Evolutionary conservation across 2,888 invertebrate species (phyloP).

Genomic region (Omphaloscelis lunosa): DNA sequence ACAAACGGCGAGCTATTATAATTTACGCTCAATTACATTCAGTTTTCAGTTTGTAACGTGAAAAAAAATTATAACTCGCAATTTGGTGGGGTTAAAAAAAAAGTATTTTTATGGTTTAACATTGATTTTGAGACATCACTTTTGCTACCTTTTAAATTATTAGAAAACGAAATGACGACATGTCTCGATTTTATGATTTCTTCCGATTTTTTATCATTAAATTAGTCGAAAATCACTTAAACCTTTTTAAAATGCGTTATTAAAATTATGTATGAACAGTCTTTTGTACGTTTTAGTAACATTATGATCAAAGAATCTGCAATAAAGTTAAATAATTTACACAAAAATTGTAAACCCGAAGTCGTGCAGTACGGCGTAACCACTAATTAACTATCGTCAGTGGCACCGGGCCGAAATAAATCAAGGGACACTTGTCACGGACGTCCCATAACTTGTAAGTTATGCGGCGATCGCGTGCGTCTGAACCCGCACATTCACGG

Average conservation of each 20-base stretch:
- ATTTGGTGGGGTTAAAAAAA: not conserved
- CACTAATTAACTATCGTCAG: slow-evolving; percentile 69
- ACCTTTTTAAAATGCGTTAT: not conserved
- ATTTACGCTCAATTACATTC: slow-evolving; percentile 19
- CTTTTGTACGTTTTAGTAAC: not conserved
- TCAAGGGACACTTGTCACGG: slow-evolving; percentile 81
- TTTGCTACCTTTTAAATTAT: not conserved
- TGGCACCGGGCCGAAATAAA: slow-evolving; percentile 72
- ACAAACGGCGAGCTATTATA: slow-evolving; percentile 15
- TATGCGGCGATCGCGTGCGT: slow-evolving; percentile 77
- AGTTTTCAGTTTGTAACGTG: not conserved
- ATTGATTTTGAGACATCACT: no score
- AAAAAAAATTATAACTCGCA: not conserved
- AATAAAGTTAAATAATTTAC: not conserved
- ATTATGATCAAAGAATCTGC: not conserved
- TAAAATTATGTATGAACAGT: not conserved
- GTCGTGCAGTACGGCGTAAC: slow-evolving; percentile 41
- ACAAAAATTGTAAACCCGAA: slow-evolving; percentile 17
- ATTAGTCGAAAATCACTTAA: not conserved
- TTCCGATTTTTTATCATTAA: not conserved
- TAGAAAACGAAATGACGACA: not conserved
- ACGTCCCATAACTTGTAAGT: slow-evolving; percentile 81
- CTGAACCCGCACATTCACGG: slow-evolving; percentile 25
- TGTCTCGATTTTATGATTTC: not conserved
- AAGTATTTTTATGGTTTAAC: not conserved